Percentiles rank a stretch among this genome's conserved stretches.
These are phyloP conservation scores for Tychaedon coryphoeus DNA, from an alignment of 2,113 vertebrate species.

Conservation along the genomic window DNA sequence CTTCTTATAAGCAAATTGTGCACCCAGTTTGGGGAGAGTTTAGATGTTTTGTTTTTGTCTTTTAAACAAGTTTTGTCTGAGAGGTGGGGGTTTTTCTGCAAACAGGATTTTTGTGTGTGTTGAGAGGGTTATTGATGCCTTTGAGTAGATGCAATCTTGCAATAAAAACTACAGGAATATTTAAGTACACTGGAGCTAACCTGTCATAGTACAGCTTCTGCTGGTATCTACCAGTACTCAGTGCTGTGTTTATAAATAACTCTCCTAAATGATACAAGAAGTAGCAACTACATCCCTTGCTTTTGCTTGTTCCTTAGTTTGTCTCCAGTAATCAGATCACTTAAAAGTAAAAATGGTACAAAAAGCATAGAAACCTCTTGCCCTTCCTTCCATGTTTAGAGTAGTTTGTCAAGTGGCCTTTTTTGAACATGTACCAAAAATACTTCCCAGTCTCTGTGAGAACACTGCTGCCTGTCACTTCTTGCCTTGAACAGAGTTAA, in stretches of 20 bases:
- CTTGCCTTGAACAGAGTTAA: background rate
- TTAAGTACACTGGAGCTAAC: background rate
- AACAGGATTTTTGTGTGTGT: background rate
- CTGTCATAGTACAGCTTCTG: background rate
- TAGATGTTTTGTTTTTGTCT: background rate
- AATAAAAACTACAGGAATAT: background rate
- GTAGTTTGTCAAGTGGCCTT: background rate
- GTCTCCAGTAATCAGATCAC: background rate
- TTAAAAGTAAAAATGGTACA: background rate
- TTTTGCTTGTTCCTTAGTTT: background rate
- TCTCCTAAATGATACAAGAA: background rate
- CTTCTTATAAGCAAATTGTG: background rate
- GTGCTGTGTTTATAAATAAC: background rate
- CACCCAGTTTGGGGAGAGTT: background rate
- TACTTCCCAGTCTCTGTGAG: background rate
- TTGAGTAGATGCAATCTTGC: background rate
- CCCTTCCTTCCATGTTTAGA: background rate
- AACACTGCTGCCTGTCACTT: background rate
- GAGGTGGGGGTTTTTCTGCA: background rate
- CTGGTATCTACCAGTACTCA: background rate
- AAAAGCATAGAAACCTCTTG: background rate
- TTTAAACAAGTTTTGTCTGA: background rate
- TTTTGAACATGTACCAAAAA: background rate
- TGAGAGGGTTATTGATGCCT: background rate
- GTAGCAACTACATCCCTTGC: background rate